Evolutionary conservation across 1,140 invertebrate genomes (phyloP), one percentile per base, ranked within the genome.

Genomic region (Nymphalis io): DNA sequence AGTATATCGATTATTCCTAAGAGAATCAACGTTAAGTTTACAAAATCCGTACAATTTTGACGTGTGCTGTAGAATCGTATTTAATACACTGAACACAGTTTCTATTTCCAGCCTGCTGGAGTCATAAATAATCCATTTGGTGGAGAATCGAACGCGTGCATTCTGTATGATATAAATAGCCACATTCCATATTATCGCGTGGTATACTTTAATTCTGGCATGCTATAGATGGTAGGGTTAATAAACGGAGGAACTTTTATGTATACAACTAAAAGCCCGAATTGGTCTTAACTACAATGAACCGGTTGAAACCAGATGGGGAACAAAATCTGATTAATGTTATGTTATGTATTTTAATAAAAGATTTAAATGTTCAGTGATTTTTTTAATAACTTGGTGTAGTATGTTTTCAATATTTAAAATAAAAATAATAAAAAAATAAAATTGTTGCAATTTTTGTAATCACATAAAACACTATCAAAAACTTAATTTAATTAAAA

Each of bases 51-150:
- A 55, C 21, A 55, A 63, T 46, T 59, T 60, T 39, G 65, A 68
- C 57, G 46, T 53, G 44, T 51, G 64, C 42, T 60, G 44, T 55
- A 55, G 21, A 68, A 68, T 42, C 44, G 59, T 53, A n/a, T 65
- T 57, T 64, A n/a, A 53, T 57, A 60, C 59, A 23, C 59, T 33
- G 67, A 60, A 38, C 67, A 16, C 38, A 33, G 51, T 60, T n/a
- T 72, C 73, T 75, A 75, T 75, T 75, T 75, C 59, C 59, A 65
- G 68, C 61, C 57, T 21, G 55, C 44, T 60, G 51, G 48, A 70
- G 55, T 75, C 69, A 70, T 75, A 75, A 75, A 75, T 75, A 72
- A 75, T 68, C 65, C 73, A 75, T 75, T 75, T 68, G 69, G 69
- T 72, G 55, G 61, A 68, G 73, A 75, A 75, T 74, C 63, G 72